Percentiles rank a stretch among this genome's conserved stretches.
These are phyloP conservation scores for Pseudoatta argentina DNA, from an alignment of 1,140 invertebrate genomes.

Conservation along the genomic window DNA sequence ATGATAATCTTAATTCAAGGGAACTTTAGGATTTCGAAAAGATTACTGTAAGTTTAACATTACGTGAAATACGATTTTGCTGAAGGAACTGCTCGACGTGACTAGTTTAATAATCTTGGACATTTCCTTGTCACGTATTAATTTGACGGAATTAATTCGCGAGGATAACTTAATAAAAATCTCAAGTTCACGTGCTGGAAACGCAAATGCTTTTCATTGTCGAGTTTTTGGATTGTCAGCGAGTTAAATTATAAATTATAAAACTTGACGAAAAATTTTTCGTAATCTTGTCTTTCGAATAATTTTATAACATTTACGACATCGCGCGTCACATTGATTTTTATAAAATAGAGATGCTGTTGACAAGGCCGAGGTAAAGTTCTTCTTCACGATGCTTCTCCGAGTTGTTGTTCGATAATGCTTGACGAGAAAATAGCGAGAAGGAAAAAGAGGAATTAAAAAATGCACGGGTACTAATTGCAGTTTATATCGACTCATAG, in stretches of 20 bases:
- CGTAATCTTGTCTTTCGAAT: too few species aligned
- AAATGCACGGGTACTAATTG: constrained; percentile 43
- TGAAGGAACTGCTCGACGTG: not conserved
- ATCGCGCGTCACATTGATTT: not conserved
- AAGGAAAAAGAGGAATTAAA: not conserved
- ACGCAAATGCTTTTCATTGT: not conserved
- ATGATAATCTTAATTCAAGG: not conserved
- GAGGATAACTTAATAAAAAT: not conserved
- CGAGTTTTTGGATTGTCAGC: not conserved
- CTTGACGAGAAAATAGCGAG: constrained; percentile 24
- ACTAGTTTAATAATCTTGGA: not conserved
- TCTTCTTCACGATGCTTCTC: not conserved
- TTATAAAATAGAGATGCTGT: not conserved
- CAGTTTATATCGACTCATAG: constrained; percentile 1
- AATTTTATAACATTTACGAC: not conserved
- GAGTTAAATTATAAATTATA: not conserved
- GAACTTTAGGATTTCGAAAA: not conserved
- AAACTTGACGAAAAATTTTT: not conserved
- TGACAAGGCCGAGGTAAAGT: constrained; percentile 4
- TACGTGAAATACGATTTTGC: not conserved
- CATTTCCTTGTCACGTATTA: not conserved
- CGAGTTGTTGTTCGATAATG: not conserved
- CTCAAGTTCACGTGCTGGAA: not conserved
- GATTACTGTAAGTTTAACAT: not conserved
- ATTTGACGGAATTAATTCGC: not conserved